phyloP scores from a whole-genome alignment of 2,888 invertebrate species.

The Cantharis rustica region DNA sequence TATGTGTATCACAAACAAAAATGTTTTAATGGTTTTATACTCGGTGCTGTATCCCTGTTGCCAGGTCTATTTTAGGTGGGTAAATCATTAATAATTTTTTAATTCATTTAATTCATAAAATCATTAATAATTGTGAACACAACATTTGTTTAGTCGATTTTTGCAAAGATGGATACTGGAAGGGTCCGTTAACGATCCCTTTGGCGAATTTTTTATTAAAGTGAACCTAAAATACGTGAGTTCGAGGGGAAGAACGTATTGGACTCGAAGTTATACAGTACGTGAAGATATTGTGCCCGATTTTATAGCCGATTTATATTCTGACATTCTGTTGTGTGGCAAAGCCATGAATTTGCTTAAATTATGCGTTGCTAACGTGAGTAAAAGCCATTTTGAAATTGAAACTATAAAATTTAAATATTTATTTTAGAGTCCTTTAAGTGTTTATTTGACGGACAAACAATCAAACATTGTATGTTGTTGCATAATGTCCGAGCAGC shows the following conservation, averaged over 20 bases:
- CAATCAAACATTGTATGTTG: conserved; percentile 49
- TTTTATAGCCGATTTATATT: conserved; percentile 67
- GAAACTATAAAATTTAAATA: not conserved
- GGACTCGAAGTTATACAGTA: conserved; percentile 68
- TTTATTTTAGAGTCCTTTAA: conserved; percentile 48
- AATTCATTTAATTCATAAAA: too few species aligned
- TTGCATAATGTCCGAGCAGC: conserved; percentile 49
- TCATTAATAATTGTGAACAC: not conserved
- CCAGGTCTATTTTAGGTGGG: conserved; percentile 52
- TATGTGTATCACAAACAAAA: conserved; percentile 62
- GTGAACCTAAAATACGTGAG: conserved; percentile 69
- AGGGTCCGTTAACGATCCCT: conserved; percentile 79
- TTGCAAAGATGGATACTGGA: conserved; percentile 86
- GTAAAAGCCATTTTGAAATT: conserved; percentile 38
- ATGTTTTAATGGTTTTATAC: conserved; percentile 63
- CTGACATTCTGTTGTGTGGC: conserved; percentile 73
- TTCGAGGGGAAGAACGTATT: conserved; percentile 67
- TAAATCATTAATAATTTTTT: not conserved
- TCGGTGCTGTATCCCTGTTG: conserved; percentile 52
- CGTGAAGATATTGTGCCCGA: conserved; percentile 65
- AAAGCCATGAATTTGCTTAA: conserved; percentile 74
- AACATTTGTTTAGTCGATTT: conserved; percentile 58
- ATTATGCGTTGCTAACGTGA: conserved; percentile 71
- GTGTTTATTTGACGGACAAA: conserved; percentile 47
- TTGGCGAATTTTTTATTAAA: conserved; percentile 84